Evolutionary conservation across 2,113 vertebrate species (phyloP).

Genomic region (Rhinopomastus cyanomelas): DNA sequence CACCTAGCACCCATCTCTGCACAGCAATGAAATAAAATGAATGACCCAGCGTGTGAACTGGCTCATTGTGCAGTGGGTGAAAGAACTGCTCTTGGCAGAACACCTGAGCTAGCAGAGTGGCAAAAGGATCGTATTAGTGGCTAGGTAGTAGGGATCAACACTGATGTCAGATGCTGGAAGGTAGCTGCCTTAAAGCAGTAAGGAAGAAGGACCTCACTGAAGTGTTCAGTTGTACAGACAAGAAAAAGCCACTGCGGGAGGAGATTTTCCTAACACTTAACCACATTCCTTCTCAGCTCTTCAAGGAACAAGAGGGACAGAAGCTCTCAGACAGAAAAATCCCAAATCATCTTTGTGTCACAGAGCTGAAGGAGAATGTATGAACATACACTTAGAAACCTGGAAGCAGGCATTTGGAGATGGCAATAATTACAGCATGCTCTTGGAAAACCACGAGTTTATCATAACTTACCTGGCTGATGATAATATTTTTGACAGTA

Average conservation of each 20-base stretch:
- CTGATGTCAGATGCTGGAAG: background rate
- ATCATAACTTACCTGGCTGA: slow-evolving; percentile 87
- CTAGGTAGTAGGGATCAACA: background rate
- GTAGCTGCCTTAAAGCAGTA: background rate
- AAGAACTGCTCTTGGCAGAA: too few species aligned
- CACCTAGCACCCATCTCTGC: too few species aligned
- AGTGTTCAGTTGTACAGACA: background rate
- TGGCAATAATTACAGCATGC: background rate
- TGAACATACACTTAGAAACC: background rate
- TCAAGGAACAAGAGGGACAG: background rate
- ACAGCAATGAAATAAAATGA: too few species aligned
- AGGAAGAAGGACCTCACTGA: background rate
- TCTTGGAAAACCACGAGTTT: background rate
- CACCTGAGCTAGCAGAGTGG: background rate
- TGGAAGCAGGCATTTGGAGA: background rate
- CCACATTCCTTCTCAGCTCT: too few species aligned
- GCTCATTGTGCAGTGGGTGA: too few species aligned
- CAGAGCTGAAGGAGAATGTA: background rate
- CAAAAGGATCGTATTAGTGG: background rate
- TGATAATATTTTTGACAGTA: slow-evolving; percentile 95
- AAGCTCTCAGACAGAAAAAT: background rate
- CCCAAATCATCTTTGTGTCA: background rate
- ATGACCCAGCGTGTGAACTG: too few species aligned
- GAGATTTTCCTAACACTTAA: background rate
- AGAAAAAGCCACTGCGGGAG: background rate